Evolutionary conservation across 2,888 invertebrate species (phyloP), one percentile per base, ranked within the genome.

Genomic region (Andrena bicolor): DNA sequence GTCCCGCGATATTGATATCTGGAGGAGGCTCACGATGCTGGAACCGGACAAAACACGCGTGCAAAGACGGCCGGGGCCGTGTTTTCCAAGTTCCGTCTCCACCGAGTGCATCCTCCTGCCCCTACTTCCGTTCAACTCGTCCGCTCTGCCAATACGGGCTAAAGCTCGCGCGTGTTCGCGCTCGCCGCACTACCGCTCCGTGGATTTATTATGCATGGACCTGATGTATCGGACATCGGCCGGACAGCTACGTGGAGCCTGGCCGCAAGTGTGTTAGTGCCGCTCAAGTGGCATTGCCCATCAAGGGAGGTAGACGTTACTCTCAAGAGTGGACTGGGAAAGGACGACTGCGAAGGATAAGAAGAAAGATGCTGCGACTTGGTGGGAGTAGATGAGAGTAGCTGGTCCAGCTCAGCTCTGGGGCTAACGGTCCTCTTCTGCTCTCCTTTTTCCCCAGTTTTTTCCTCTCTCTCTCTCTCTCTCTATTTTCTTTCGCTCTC

Each of bases 181-280:
- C 68, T 71, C 68, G 61, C 48, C 70, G 71, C 61, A 58, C 41
- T 16, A 41, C 58, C 23, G 69, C 76, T 69, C 75, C 87, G 76
- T 89, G 89, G 90, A 92, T 93, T 93, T 92, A 93, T 93, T 93
- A 93, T 93, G 92, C 93, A 92, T 90, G 91, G 90, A 86, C 90
- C 90, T 91, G 92, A 92, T 91, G 91, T 93, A 93, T 93, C 91
- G 93, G 92, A 92, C 93, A 92, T 91, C 91, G 90, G 90, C 90
- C 60, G 66, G 72, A 66, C 75, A 70, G 78, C 75, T 82, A 79
- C 79, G 71, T 48, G 74, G 71, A 74, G 32, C 7, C 53, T 48
- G 64, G n/a, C 32, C 2, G 26, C n/a, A 48, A n/a, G 66, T 63
- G 82, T 69, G 68, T 76, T 75, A 69, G 82, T 83, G 56, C 69